Percentiles rank a stretch among this genome's conserved stretches.
These are phyloP conservation scores for Zele albiditarsus DNA, from an alignment of 2,888 invertebrate genomes.

Conservation along the genomic window DNA sequence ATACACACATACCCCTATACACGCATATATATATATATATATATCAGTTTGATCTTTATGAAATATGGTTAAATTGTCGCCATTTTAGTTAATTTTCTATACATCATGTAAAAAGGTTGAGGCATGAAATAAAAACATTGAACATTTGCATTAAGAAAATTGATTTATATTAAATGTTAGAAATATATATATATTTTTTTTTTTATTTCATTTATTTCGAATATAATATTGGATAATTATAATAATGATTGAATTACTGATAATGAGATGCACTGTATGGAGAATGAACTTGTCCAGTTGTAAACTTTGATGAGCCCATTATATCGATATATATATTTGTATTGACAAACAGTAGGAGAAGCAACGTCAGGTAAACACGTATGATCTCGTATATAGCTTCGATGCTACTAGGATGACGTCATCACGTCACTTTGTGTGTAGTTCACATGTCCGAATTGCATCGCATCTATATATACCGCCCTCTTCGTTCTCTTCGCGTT, in stretches of 20 bases:
- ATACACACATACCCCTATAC: background rate
- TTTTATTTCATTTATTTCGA: no score
- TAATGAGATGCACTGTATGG: no score
- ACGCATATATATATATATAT: background rate
- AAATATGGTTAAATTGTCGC: slow-evolving; percentile 21
- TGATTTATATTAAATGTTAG: no score
- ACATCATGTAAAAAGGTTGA: background rate
- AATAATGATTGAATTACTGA: no score
- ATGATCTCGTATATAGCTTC: slow-evolving; percentile 41
- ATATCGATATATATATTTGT: slow-evolving; percentile 57
- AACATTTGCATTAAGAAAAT: background rate
- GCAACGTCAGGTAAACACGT: slow-evolving; percentile 38
- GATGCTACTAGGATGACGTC: slow-evolving; percentile 61
- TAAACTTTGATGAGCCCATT: slow-evolving; percentile 65
- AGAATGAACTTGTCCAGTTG: slow-evolving; percentile 45
- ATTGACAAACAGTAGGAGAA: slow-evolving; percentile 1
- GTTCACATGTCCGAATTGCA: slow-evolving; percentile 68
- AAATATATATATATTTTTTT: no score
- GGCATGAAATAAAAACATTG: background rate
- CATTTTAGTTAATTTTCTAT: slow-evolving; percentile 23
- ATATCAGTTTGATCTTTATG: slow-evolving; percentile 30
- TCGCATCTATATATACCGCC: slow-evolving; percentile 55
- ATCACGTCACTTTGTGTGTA: slow-evolving; percentile 64
- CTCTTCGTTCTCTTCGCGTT: slow-evolving; percentile 49
- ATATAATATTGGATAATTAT: no score